Conservation (phyloP, 2,797 vertebrate species). For the Bryconaethiops microstoma region DNA sequence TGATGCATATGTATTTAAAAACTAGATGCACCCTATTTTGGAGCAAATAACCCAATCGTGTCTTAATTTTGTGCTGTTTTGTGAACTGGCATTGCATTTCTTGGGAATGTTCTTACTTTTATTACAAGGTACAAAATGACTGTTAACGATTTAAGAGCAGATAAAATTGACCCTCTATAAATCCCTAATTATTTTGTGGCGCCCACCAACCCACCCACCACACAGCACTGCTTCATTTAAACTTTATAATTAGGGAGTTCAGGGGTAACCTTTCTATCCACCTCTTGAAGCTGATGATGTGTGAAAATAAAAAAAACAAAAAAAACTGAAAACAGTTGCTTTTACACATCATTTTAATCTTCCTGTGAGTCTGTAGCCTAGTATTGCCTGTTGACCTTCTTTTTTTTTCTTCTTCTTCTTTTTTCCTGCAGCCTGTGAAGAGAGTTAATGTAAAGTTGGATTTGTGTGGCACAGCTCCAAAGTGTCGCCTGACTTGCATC, state of each 20-base stretch:
- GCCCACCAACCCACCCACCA: neutral
- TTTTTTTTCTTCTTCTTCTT: constrained; percentile 33
- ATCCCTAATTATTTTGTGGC: neutral
- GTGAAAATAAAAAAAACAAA: constrained; percentile 73
- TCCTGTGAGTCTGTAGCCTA: constrained; percentile 73
- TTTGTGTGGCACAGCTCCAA: constrained; percentile 73
- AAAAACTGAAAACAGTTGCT: constrained; percentile 75
- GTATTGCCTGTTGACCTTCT: constrained; percentile 69
- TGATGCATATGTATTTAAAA: constrained; percentile 81
- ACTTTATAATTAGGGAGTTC: constrained; percentile 49
- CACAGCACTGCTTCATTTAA: constrained; percentile 39
- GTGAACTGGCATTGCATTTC: constrained; percentile 83
- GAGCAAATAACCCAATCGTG: constrained; percentile 89
- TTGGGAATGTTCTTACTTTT: constrained; percentile 71
- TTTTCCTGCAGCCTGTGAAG: constrained; percentile 70
- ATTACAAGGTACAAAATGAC: constrained; percentile 36
- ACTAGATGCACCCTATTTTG: constrained; percentile 80
- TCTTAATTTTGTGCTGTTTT: constrained; percentile 89
- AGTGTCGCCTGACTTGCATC: constrained; percentile 74
- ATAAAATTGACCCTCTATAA: constrained; percentile 37
- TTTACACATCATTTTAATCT: constrained; percentile 76
- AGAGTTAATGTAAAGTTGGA: constrained; percentile 76
- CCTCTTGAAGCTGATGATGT: constrained; percentile 79
- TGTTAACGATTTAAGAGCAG: constrained; percentile 51
- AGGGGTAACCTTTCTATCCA: constrained; percentile 58